Evolutionary conservation across 2,113 vertebrate species (phyloP).

Genomic region (Clupea harengus): DNA sequence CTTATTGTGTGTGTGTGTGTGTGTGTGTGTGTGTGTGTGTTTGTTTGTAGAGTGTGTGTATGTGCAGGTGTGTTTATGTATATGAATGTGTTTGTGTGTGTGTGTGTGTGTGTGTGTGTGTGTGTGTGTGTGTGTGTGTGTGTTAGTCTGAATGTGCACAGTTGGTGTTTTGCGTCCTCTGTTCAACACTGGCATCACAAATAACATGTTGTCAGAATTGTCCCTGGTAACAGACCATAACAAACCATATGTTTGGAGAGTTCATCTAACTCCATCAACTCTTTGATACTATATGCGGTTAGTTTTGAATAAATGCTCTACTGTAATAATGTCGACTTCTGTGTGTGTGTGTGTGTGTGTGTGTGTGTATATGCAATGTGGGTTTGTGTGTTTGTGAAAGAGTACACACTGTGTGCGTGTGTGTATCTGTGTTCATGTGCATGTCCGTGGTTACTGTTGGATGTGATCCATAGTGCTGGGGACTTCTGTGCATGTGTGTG

Average conservation of each 20-base stretch:
- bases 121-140: background rate
- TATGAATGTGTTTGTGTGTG: too few relatives aligned
- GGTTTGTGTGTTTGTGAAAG: background rate
- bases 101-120: background rate
- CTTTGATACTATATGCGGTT: background rate
- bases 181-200: background rate
- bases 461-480: background rate
- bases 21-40: background rate
- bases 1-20: background rate
- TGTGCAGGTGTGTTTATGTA: background rate
- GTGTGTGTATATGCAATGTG: background rate
- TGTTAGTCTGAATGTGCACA: background rate
- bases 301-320: background rate
- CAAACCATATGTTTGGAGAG: constrained; percentile 3
- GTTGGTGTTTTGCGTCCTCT: background rate
- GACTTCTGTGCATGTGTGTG: background rate
- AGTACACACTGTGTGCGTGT: background rate
- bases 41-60: background rate
- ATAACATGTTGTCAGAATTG: background rate
- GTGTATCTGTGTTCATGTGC: constrained; percentile 10
- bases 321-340: background rate
- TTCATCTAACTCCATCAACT: background rate
- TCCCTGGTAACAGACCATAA: background rate
- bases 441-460: background rate
- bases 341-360: constrained; percentile 12